Conservation (phyloP, 2,113 vertebrate species). For the Mionectes macconnelli region DNA sequence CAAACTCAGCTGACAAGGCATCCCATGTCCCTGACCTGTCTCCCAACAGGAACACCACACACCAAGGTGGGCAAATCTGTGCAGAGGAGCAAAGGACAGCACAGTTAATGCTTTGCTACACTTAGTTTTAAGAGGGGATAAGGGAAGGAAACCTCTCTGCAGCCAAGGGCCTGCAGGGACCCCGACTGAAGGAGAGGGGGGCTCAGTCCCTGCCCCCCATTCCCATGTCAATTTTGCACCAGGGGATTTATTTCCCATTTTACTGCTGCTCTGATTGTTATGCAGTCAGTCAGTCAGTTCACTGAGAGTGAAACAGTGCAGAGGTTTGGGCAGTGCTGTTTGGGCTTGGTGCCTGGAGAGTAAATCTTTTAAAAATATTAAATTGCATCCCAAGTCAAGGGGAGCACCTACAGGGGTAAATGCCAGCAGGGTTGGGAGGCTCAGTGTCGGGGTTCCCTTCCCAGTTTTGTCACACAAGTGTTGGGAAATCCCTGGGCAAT, state of each 20-base stretch:
- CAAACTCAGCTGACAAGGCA: neutral
- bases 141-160: neutral
- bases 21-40: neutral
- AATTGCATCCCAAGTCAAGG: neutral
- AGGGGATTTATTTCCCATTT: neutral
- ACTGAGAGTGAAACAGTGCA: neutral
- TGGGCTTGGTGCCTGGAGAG: neutral
- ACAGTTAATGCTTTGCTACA: neutral
- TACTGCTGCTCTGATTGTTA: neutral
- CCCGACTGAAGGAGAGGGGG: neutral
- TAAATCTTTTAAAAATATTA: neutral
- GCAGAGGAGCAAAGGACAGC: neutral
- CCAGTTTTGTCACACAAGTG: neutral
- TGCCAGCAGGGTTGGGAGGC: accelerated
- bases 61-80: accelerated
- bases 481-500: neutral
- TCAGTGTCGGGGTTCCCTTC: neutral
- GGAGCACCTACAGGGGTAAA: neutral
- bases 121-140: accelerated
- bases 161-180: neutral
- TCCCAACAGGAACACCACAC: neutral
- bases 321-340: neutral
- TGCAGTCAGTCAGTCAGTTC: neutral
- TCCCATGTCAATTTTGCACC: neutral
- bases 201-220: neutral